Evolutionary conservation across 2,888 invertebrate species (phyloP), one percentile per base, ranked within the genome.

Genomic region (Ophioninae sp.): DNA sequence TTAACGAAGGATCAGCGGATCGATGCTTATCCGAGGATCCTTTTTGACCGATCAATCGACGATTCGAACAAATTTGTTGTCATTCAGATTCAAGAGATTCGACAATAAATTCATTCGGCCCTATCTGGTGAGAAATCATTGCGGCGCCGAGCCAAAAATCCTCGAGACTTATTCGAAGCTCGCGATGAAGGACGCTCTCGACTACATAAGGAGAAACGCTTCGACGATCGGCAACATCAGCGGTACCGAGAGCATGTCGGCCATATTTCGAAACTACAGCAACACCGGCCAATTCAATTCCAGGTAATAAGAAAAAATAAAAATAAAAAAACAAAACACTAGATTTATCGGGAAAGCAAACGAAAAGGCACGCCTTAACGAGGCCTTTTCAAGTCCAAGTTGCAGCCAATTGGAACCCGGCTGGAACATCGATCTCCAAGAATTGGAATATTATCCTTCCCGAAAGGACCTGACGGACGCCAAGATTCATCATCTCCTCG

Each of bases 21-120:
- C 13, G 20, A 3, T 23, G 2, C 2, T 6, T 41, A 9, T 6
- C 41, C 9, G 8, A 41, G 8, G 9, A 41, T 41, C 10, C 8
- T 41, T 10, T 8, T 9, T 41, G 41, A n/a, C n/a, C n/a, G n/a
- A n/a, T n/a, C n/a, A n/a, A 58, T 51, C 58, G 17, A 59, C 30
- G 61, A 41, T 72, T 59, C 8, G 37, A 63, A 22, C 9, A 63
- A 30, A 58, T 63, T 69, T 41, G 22, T n/a, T 10, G n/a, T 37
- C 10, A 74, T 58, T 10, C 75, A 96, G 96, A 93, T 99, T 98
- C 93, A 98, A 98, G 93, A 95, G 98, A 88, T 98, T 98, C 93
- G 98, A 99, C 93, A 98, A 97, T 93, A 96, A 96, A 91, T 99
- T 98, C 93, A 96, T 99, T 89, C 95, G 98, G 86, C 98, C 98